Evolutionary conservation across 2,888 invertebrate genomes (phyloP).

Genomic region (Lepeophtheirus nordmannii): DNA sequence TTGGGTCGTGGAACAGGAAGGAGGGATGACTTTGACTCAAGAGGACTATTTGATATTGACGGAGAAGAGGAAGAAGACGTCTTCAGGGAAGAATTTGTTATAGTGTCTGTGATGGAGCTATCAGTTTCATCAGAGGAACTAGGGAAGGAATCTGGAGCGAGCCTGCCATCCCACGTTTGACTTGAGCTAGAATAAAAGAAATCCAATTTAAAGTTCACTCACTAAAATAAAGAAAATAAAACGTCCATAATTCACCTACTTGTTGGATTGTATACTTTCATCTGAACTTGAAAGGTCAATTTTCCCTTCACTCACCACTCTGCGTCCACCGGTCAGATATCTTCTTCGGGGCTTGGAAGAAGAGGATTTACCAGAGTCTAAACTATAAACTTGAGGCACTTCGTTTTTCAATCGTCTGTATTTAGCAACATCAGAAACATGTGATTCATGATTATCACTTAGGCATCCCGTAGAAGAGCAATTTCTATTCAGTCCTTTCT

Average conservation of each 20-base stretch:
- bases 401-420: slow-evolving; percentile 1
- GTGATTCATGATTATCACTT: background rate
- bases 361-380: background rate
- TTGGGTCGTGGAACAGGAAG: background rate
- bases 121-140: slow-evolving; percentile 5
- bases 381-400: background rate
- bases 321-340: background rate
- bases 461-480: background rate
- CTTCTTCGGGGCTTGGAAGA: background rate
- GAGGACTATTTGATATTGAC: background rate
- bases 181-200: background rate
- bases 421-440: background rate
- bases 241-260: slow-evolving; percentile 13
- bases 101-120: background rate
- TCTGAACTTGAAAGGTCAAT: slow-evolving; percentile 16
- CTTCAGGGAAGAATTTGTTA: background rate
- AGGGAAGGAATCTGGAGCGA: background rate
- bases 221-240: too few species aligned
- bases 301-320: slow-evolving; percentile 2
- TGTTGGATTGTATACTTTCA: slow-evolving; percentile 13
- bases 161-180: background rate
- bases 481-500: background rate
- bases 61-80: background rate
- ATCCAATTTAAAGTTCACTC: too few species aligned
- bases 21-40: background rate